Evolutionary conservation across 2,888 invertebrate species (phyloP).

Genomic region (Allolobophora icterica): DNA sequence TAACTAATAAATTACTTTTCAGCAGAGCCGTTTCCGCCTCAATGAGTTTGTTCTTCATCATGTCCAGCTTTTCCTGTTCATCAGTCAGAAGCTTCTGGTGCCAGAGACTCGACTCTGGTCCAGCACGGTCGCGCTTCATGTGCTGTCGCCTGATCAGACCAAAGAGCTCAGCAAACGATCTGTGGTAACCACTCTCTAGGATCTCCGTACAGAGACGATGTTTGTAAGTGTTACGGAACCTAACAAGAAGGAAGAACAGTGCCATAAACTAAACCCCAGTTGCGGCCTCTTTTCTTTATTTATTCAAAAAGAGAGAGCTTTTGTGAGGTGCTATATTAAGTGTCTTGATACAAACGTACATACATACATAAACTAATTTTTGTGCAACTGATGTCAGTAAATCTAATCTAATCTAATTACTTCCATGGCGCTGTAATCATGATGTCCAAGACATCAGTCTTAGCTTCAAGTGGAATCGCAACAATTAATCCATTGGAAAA

Average conservation of each 20-base stretch:
- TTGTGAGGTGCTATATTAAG: too few relatives aligned
- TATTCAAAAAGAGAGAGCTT: too few relatives aligned
- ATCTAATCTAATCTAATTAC: too few relatives aligned
- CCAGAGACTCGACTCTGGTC: constrained; percentile 63
- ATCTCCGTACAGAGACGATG: constrained; percentile 64
- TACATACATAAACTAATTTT: too few relatives aligned
- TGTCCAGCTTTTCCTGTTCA: constrained; percentile 61
- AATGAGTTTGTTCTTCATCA: constrained; percentile 58
- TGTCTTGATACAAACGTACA: too few relatives aligned
- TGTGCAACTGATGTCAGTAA: too few relatives aligned
- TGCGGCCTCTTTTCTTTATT: too few relatives aligned
- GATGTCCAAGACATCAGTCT: too few relatives aligned
- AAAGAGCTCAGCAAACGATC: constrained; percentile 63
- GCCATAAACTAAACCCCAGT: background rate
- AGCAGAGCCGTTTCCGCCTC: constrained; percentile 59
- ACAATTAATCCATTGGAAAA: too few relatives aligned
- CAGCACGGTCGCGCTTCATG: constrained; percentile 56
- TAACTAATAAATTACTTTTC: constrained; percentile 52
- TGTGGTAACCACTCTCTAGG: constrained; percentile 62
- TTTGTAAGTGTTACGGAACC: constrained; percentile 61
- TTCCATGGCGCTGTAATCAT: too few relatives aligned
- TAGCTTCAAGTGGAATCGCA: too few relatives aligned
- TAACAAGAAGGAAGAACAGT: constrained; percentile 26
- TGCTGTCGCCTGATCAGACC: constrained; percentile 60
- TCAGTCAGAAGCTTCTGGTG: constrained; percentile 57